Evolutionary conservation across 1,140 invertebrate genomes (phyloP), one percentile per base, ranked within the genome.

Genomic region (Calliphora vicina): DNA sequence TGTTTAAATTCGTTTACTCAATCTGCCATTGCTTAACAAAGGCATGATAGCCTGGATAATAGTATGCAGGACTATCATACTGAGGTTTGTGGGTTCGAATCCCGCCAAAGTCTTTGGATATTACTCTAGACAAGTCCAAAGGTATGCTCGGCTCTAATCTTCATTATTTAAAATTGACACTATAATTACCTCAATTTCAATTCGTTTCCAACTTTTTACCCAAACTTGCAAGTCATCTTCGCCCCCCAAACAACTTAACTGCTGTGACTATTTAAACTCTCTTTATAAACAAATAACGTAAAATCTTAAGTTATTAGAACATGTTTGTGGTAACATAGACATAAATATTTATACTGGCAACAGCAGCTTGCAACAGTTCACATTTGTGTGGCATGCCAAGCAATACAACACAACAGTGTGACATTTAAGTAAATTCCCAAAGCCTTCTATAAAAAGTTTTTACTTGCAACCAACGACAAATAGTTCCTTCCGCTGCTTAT

Each of bases 371-470:
- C 17, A 13, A 17, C 10, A 17, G 45, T 50, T 43, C 5, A n/a
- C n/a, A 12, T 43, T 43, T 43, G 2, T 50, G 45, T 67, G 9
- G 23, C n/a, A 23, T 23, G 20, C 61, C 20, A 23, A 3, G 6
- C 9, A 67, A 9, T 5, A 23, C 9, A 67, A 67, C 20, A 76
- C 10, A 74, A 35, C 35, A 74, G 26, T 74, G 74, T 78, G 74
- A 78, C 74, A 78, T 43, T 45, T 15, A 25, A 13, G 35, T 45
- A 27, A n/a, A 43, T 78, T 78, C 35, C 74, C 20, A 9, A 78
- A 78, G 74, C 20, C 74, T n/a, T 78, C n/a, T 25, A 35, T 3
- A 78, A 78, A 43, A 43, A 29, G 26, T 74, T 74, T 43, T 35
- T 43, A 25, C 6, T n/a, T 42, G 12, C 29, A 42, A 20, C n/a